Conservation (phyloP, 2,888 invertebrate species). For the Cheilosia urbana region DNA sequence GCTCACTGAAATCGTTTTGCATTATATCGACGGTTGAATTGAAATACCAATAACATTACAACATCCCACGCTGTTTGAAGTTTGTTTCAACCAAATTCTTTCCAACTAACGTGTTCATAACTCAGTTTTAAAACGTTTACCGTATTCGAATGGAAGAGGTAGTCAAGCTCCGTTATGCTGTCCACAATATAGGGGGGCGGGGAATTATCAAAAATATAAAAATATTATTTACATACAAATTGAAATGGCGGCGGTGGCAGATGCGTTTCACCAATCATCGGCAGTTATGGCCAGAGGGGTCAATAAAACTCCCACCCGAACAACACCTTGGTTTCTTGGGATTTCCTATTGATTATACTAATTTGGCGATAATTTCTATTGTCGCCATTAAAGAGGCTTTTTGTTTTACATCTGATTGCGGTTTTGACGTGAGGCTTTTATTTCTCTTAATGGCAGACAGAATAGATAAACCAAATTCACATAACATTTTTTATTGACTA, state of each 20-base stretch:
- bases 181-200: conserved; percentile 2
- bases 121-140: conserved; percentile 54
- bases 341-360: conserved; percentile 66
- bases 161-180: conserved; percentile 10
- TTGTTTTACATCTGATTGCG: conserved; percentile 14
- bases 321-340: conserved; percentile 49
- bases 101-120: conserved; percentile 48
- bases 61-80: conserved; percentile 33
- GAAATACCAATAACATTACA: conserved; percentile 38
- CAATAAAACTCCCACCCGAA: conserved; percentile 64
- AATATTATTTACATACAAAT: conserved; percentile 56
- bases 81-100: conserved; percentile 40
- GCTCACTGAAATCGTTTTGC: conserved; percentile 47
- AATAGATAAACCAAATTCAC: conserved; percentile 11
- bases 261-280: conserved; percentile 64
- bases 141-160: conserved; percentile 19
- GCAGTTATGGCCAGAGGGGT: conserved; percentile 21
- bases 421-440: neutral
- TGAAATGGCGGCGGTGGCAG: conserved; percentile 38
- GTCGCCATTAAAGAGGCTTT: conserved; percentile 51
- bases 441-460: conserved; percentile 1
- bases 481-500: conserved; percentile 43
- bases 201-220: conserved; percentile 62
- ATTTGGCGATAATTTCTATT: conserved; percentile 59
- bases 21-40: conserved; percentile 24